phyloP scores from a whole-genome alignment of 2,888 invertebrate genomes.

The Agrenia bidenticulata region DNA sequence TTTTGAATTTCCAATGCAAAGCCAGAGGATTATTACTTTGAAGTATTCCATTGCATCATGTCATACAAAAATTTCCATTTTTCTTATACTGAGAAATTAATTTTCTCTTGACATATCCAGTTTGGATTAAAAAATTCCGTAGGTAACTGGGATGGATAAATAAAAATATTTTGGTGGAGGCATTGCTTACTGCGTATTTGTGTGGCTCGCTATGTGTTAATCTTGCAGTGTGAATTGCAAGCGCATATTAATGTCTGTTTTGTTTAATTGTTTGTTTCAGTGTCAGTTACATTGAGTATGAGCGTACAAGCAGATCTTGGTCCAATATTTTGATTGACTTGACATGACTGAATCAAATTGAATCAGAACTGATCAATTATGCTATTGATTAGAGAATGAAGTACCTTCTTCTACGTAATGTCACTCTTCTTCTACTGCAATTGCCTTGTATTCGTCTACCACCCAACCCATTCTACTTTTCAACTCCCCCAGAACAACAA shows the following conservation, averaged over 20 bases:
- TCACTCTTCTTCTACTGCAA: constrained; percentile 2
- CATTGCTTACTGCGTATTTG: neutral
- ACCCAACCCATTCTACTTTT: constrained; percentile 4
- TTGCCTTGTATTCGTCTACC: constrained; percentile 2
- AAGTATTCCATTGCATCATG: no score
- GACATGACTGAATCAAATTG: constrained; percentile 12
- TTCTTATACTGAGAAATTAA: no score
- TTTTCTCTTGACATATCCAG: no score
- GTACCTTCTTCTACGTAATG: constrained; percentile 7
- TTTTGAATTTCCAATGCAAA: no score
- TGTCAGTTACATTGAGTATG: constrained; percentile 31
- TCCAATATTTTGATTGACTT: constrained; percentile 24
- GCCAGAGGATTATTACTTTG: no score
- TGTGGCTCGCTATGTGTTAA: constrained; percentile 9
- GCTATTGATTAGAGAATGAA: constrained; percentile 3
- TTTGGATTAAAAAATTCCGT: no score
- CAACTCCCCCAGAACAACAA: neutral
- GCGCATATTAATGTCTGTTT: constrained; percentile 38
- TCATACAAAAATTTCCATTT: no score
- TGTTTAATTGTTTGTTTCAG: constrained; percentile 45
- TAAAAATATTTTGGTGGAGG: neutral
- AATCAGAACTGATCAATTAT: neutral
- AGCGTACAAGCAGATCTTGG: constrained; percentile 6
- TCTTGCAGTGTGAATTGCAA: constrained; percentile 9
- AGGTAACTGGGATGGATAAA: no score